A percentile compares a stretch with the other conserved stretches of the same genome.
These are phyloP conservation scores for Myopa tessellatipennis DNA, from an alignment of 2,888 invertebrate species.

Conservation along the genomic window DNA sequence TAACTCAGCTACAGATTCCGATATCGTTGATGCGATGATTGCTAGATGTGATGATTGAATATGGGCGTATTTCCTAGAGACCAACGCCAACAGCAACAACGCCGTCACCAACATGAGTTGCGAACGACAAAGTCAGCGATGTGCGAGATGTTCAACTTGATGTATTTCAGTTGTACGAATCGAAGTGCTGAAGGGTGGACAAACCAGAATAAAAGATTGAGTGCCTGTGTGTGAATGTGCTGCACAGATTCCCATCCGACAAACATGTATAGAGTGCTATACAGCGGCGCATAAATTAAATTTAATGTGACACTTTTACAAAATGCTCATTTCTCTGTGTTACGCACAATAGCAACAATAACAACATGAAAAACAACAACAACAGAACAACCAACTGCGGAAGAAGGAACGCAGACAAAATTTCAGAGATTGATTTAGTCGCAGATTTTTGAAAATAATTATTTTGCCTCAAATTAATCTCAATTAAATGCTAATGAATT, in stretches of 20 bases:
- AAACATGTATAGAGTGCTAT: conserved; percentile 37
- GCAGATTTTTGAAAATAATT: conserved; percentile 32
- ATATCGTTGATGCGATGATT: too few species aligned
- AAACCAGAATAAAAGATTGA: not conserved
- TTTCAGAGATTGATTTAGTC: conserved; percentile 45
- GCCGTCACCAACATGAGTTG: not conserved
- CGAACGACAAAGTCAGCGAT: conserved; percentile 11
- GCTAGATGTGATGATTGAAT: too few species aligned
- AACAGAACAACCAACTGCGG: conserved; percentile 27
- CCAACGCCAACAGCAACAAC: not conserved
- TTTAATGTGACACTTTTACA: conserved; percentile 66
- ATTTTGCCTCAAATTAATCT: conserved; percentile 63
- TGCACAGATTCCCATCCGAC: not conserved
- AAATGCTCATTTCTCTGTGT: conserved; percentile 66
- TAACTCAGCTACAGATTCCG: not conserved
- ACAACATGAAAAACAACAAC: too few species aligned
- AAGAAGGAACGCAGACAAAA: conserved; percentile 37
- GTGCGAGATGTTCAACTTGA: conserved; percentile 25
- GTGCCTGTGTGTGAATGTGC: not conserved
- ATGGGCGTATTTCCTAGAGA: too few species aligned
- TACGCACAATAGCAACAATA: too few species aligned
- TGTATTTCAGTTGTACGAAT: conserved; percentile 1
- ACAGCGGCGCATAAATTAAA: conserved; percentile 63
- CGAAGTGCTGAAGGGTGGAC: not conserved
- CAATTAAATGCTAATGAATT: conserved; percentile 68